Percentiles rank a stretch among this genome's conserved stretches.
Conservation (phyloP, 2,113 vertebrate species). For the Trematomus loennbergii region DNA sequence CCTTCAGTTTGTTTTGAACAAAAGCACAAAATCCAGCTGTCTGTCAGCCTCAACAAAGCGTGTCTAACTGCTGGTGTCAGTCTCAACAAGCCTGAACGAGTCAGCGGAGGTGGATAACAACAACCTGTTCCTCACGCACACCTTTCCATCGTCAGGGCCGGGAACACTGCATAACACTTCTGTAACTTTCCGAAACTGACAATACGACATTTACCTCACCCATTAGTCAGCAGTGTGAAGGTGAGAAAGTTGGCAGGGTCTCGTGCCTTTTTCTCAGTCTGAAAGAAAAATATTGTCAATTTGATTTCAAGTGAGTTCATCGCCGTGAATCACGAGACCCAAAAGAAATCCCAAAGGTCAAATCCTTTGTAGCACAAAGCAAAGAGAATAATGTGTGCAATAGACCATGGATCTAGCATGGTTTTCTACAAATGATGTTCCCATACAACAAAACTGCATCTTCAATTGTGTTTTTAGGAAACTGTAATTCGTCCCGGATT, state of each 20-base stretch:
- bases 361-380: too few relatives aligned
- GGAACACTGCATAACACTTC: background rate
- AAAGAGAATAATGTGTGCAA: too few relatives aligned
- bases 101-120: background rate
- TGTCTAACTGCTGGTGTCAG: background rate
- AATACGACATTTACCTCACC: background rate
- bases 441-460: too few relatives aligned
- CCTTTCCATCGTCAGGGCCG: too few relatives aligned
- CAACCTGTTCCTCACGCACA: too few relatives aligned
- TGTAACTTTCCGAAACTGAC: background rate
- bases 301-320: background rate
- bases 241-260: background rate
- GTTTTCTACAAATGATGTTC: too few relatives aligned
- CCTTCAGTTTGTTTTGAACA: background rate
- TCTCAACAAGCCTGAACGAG: conserved; percentile 1
- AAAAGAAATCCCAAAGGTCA: too few relatives aligned
- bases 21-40: background rate
- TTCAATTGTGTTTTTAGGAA: too few relatives aligned
- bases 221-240: background rate
- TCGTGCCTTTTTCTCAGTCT: background rate
- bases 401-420: too few relatives aligned
- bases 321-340: too few relatives aligned
- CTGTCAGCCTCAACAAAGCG: background rate
- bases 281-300: background rate
- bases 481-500: too few relatives aligned